Evolutionary conservation across 2,888 invertebrate species (phyloP).

Genomic region (Nymphalis polychloros): DNA sequence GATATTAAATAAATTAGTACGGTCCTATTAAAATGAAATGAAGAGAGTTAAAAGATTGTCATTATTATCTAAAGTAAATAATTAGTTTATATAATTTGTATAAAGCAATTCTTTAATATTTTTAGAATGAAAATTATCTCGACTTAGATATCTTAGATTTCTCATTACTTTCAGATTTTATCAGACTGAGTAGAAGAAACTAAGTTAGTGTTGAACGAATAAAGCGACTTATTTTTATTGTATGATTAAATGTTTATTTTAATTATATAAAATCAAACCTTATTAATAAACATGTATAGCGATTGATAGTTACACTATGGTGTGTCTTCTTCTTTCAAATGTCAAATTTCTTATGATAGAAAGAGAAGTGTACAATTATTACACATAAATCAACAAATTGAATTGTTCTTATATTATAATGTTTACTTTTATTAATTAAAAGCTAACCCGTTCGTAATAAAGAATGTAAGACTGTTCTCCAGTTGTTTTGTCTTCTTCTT

Average conservation of each 20-base stretch:
- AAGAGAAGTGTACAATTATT: no score
- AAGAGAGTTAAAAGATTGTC: conserved; percentile 16
- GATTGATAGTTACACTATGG: no score
- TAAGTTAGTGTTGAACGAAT: conserved; percentile 12
- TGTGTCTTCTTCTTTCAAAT: no score
- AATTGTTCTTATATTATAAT: no score
- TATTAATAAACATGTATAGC: no score
- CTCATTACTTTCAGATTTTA: conserved; percentile 27
- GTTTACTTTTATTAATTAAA: no score
- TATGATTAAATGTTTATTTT: neutral
- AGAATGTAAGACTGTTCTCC: no score
- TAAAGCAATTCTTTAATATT: conserved; percentile 15
- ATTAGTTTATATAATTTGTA: conserved; percentile 13
- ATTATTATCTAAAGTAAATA: neutral
- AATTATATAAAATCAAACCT: no score
- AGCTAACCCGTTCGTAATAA: no score
- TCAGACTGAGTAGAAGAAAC: conserved; percentile 32
- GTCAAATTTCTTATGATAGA: no score
- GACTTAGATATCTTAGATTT: conserved; percentile 16
- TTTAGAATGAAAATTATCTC: conserved; percentile 14
- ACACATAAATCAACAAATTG: no score
- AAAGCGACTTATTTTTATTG: neutral
- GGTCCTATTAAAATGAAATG: neutral
- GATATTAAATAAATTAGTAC: neutral
- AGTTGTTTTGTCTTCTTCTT: no score